Conservation (phyloP, 2,113 vertebrate genomes). For the Ginglymostoma cirratum region DNA sequence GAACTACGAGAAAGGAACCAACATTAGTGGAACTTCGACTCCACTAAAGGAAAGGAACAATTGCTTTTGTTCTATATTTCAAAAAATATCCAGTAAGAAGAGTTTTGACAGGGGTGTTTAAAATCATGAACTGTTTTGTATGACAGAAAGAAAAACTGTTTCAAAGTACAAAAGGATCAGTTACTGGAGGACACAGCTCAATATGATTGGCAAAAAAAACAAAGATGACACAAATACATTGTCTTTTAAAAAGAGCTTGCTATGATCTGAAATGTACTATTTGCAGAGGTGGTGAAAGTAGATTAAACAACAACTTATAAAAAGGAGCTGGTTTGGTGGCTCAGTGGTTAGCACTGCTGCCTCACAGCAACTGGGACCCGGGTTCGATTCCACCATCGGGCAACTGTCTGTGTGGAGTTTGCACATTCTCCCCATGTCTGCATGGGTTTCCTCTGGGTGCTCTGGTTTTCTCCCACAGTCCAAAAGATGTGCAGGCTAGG, state of each 20-base stretch:
- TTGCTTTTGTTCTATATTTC: background rate
- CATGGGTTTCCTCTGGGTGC: too few species aligned
- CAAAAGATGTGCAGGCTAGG: too few species aligned
- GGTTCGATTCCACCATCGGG: too few species aligned
- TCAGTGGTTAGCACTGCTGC: too few species aligned
- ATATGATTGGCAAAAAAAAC: background rate
- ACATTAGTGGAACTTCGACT: background rate
- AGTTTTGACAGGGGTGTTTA: background rate
- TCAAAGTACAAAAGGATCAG: background rate
- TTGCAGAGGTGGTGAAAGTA: background rate
- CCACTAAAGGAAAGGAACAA: background rate
- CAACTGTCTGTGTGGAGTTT: too few species aligned
- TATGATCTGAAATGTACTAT: background rate
- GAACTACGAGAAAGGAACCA: background rate
- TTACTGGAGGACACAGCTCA: background rate
- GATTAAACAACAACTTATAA: background rate
- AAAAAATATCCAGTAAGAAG: background rate
- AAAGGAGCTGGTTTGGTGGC: background rate
- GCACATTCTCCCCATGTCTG: too few species aligned
- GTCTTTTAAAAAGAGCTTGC: background rate
- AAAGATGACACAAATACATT: background rate
- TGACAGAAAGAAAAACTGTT: background rate
- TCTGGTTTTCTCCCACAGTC: too few species aligned
- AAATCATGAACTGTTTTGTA: background rate
- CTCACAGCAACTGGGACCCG: too few species aligned